Evolutionary conservation across 2,113 vertebrate genomes (phyloP), one percentile per base, ranked within the genome.

Genomic region (Eublepharis macularius): DNA sequence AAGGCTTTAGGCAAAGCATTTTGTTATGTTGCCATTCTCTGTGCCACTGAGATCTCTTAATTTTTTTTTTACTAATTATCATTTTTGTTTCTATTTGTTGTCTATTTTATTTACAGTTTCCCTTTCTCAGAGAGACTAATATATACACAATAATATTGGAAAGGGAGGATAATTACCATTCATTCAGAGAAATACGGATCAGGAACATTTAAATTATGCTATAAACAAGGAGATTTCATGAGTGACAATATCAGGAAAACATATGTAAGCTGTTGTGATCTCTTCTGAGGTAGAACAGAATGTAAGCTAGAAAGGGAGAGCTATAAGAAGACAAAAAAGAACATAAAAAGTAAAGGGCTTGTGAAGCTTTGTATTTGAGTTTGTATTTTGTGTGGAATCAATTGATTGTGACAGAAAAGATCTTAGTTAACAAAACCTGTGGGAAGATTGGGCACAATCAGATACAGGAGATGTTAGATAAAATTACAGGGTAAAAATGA

Each of bases 401-500:
- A n/a, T n/a, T n/a, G n/a, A n/a, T n/a, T n/a, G n/a, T n/a, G n/a
- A n/a, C n/a, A n/a, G n/a, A n/a, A n/a, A 3, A 78, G 47, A 78
- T 85, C 69, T 70, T 78, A 78, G 57, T 78, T 6, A 57, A 70
- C 75, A 57, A 17, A 21, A 70, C 70, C 83, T 70, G 26, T n/a
- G 65, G 36, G 14, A 47, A 81, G 65, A 76, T 84, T 12, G 77
- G 47, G 43, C 34, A 68, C 49, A 43, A 76, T 84, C 51, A 76
- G 60, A 84, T 51, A 77, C 51, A 16, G 29, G 19, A n/a, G 65
- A 51, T 78, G 47, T n/a, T 54, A 85, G 75, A 34, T 85, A 78
- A 85, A 85, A 70, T 54, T 70, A 85, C 47, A 84, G 65, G 34
- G 45, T 84, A 36, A 69, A 76, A 69, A 85, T 78, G 47, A 57